phyloP scores from a whole-genome alignment of 2,888 invertebrate genomes.

The Cephus nigrinus region DNA sequence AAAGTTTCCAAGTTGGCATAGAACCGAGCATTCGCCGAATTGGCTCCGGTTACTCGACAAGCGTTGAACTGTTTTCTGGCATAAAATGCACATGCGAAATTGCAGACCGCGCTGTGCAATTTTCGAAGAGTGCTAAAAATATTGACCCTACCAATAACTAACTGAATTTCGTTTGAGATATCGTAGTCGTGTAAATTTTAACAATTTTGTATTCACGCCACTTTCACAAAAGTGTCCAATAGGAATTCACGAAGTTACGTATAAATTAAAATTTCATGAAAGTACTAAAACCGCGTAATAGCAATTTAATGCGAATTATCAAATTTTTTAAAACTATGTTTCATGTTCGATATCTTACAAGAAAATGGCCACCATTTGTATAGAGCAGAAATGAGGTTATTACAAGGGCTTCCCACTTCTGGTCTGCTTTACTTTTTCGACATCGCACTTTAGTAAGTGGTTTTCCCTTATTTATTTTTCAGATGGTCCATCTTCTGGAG shows the following conservation, averaged over 20 bases:
- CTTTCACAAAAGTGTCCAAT: too few relatives aligned
- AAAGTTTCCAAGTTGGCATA: conserved; percentile 49
- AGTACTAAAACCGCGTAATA: not conserved
- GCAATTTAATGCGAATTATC: not conserved
- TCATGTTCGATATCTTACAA: not conserved
- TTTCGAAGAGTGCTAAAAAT: conserved; percentile 48
- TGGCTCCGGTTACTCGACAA: conserved; percentile 49
- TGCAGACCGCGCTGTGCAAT: conserved; percentile 46
- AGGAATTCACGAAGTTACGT: too few relatives aligned
- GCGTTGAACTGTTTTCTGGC: conserved; percentile 48
- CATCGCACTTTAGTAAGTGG: not conserved
- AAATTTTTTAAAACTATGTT: not conserved
- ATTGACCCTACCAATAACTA: not conserved
- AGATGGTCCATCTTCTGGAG: not conserved
- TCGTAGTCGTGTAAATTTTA: not conserved
- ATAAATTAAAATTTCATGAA: too few relatives aligned
- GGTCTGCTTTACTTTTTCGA: not conserved
- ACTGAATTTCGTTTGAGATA: not conserved
- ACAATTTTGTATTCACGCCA: not conserved
- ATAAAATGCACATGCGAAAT: conserved; percentile 45
- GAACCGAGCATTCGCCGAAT: conserved; percentile 44
- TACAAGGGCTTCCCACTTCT: not conserved
- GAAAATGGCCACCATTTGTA: not conserved
- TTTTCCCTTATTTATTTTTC: conserved; percentile 7
- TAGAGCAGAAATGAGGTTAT: not conserved